Evolutionary conservation across 2,797 vertebrate species (phyloP), one percentile per base, ranked within the genome.

Genomic region (Rhinichthys osculus): DNA sequence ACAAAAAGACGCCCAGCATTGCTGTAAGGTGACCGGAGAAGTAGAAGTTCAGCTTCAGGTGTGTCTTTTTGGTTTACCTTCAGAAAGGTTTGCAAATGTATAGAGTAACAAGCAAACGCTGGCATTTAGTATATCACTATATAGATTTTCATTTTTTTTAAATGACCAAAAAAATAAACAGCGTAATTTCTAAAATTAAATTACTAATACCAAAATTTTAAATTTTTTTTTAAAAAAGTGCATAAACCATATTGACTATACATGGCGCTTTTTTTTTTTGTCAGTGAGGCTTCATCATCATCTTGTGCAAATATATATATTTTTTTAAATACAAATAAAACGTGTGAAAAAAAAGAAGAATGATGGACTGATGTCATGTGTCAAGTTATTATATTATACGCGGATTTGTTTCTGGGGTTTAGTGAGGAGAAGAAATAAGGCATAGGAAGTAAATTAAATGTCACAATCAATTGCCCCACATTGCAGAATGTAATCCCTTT

Each of bases 381-480:
- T 83, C 83, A 62, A 82, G 21, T 79, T 67, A 69, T 78, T 84
- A 71, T 71, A 81, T 81, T 86, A 57, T 88, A 79, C 67, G 59
- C 3, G 67, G 17, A 17, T 44, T 88, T 79, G 23, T 77, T 66
- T 40, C 69, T 38, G 3, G 21, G 69, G 69, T 87, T 81, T 78
- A 83, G 70, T 62, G 6, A 54, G 42, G 38, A 50, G 72, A 78
- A 52, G 40, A 74, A 85, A 38, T 84, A 86, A 81, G 38, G 64
- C 50, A 23, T 40, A 72, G 17, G 7, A 81, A 78, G 82, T 82
- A 86, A 86, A 89, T 88, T 84, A 85, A 85, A 89, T 72, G 85
- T 85, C 79, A 59, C 85, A 72, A 85, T 81, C 82, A 82, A 82
- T 82, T 69, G 80, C 35, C 38, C 77, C 50, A 59, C 81, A 67